phyloP scores from a whole-genome alignment of 1,140 invertebrate species.

The Lucilia sericata region DNA sequence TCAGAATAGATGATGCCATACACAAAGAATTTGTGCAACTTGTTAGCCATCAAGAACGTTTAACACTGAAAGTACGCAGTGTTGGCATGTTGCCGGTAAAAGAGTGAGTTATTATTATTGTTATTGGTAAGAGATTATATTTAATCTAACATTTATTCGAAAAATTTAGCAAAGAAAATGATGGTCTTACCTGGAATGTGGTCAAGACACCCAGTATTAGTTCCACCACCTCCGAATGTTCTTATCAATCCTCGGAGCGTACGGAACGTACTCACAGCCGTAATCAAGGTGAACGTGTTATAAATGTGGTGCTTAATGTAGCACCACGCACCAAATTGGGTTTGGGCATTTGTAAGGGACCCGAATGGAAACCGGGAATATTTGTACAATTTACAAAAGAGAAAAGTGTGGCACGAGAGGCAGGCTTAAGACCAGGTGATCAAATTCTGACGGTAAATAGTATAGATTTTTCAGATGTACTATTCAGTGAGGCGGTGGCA shows the following conservation, averaged over 20 bases:
- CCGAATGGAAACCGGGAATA: conserved; percentile 86
- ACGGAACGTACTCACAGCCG: conserved; percentile 10
- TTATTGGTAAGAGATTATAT: neutral
- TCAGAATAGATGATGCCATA: conserved; percentile 87
- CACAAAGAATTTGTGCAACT: conserved; percentile 89
- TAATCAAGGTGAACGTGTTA: conserved; percentile 64
- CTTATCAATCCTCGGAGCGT: conserved; percentile 52
- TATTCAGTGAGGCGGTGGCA: conserved; percentile 84
- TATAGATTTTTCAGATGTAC: conserved; percentile 79
- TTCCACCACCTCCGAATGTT: conserved; percentile 62
- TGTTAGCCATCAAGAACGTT: conserved; percentile 82
- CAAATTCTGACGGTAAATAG: conserved; percentile 94
- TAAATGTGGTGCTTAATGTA: conserved; percentile 75
- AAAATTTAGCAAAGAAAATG: conserved; percentile 54
- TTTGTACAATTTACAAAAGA: conserved; percentile 93
- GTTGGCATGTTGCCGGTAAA: conserved; percentile 91
- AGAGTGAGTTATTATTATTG: conserved; percentile 80
- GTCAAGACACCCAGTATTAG: conserved; percentile 62
- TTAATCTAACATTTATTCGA: neutral
- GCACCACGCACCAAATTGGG: conserved; percentile 77
- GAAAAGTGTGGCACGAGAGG: conserved; percentile 86
- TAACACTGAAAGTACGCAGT: conserved; percentile 91
- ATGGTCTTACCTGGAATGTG: conserved; percentile 62
- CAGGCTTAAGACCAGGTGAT: conserved; percentile 90
- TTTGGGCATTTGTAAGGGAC: conserved; percentile 86